phyloP scores from a whole-genome alignment of 2,113 vertebrate genomes.

The Hiodon alosoides region DNA sequence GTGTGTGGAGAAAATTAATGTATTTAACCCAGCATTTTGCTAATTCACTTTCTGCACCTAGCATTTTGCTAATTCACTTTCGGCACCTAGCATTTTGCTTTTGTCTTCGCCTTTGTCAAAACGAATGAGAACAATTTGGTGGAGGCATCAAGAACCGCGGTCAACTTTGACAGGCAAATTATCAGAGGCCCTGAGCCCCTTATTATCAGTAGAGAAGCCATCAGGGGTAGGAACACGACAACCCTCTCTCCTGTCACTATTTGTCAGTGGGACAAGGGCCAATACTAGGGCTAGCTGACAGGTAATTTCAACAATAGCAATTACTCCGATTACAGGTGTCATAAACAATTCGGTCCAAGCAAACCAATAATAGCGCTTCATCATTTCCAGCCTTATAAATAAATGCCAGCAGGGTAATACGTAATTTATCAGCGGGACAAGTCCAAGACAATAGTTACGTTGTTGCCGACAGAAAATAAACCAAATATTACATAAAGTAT shows the following conservation, averaged over 20 bases:
- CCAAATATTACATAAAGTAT: constrained; percentile 9
- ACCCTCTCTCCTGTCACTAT: constrained; percentile 90
- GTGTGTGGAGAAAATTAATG: no score
- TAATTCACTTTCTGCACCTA: no score
- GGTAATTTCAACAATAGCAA: constrained; percentile 99
- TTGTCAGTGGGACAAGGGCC: constrained; percentile 89
- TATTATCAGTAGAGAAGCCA: constrained; percentile 98
- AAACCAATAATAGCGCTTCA: constrained; percentile 91
- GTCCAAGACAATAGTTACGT: constrained; percentile 67
- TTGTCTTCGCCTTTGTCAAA: constrained; percentile 69
- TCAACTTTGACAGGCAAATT: constrained; percentile 99
- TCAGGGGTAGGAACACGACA: constrained; percentile 77
- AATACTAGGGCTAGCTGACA: constrained; percentile 89
- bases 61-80: constrained; percentile 73
- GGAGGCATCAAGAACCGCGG: constrained; percentile 78
- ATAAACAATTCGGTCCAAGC: constrained; percentile 96
- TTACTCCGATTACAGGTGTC: constrained; percentile 98
- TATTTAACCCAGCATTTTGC: no score
- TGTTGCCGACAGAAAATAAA: constrained; percentile 72
- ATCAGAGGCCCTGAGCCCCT: constrained; percentile 89
- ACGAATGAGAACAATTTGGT: constrained; percentile 93
- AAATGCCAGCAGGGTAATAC: constrained; percentile 91
- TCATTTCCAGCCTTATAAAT: constrained; percentile 92
- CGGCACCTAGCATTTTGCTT: constrained; percentile 73
- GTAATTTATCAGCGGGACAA: constrained; percentile 81